Evolutionary conservation across 2,113 vertebrate species (phyloP).

Genomic region (Vulpes vulpes): DNA sequence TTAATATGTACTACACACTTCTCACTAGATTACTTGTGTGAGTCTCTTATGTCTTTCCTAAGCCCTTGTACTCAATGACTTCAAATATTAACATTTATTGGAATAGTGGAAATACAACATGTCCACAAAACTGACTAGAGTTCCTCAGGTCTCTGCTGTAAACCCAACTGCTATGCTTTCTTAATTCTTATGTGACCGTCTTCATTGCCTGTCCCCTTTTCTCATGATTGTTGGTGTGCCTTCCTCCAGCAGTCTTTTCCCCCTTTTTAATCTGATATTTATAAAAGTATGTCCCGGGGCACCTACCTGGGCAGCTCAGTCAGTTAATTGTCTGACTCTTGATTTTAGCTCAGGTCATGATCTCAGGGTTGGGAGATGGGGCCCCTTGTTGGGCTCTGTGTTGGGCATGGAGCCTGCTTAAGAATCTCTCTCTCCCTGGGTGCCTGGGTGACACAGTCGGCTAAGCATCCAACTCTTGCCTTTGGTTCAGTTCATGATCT

Average conservation of each 20-base stretch:
- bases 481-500: too few species aligned
- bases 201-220: neutral
- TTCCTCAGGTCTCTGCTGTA: neutral
- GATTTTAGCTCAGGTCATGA: neutral
- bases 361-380: neutral
- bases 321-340: neutral
- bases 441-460: too few species aligned
- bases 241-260: neutral
- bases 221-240: neutral
- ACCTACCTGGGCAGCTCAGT: neutral
- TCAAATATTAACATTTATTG: slow-evolving; percentile 10
- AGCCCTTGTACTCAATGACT: neutral
- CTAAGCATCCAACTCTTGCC: too few species aligned
- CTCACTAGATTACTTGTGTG: neutral
- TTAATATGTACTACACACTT: neutral
- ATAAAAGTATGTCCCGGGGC: neutral
- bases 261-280: neutral
- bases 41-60: neutral
- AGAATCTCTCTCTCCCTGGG: too few species aligned
- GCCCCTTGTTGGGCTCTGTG: too few species aligned
- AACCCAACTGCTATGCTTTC: neutral
- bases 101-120: neutral
- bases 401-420: too few species aligned
- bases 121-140: neutral
- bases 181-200: neutral